Evolutionary conservation across 2,113 vertebrate species (phyloP).

Genomic region (Entelurus aequoreus): DNA sequence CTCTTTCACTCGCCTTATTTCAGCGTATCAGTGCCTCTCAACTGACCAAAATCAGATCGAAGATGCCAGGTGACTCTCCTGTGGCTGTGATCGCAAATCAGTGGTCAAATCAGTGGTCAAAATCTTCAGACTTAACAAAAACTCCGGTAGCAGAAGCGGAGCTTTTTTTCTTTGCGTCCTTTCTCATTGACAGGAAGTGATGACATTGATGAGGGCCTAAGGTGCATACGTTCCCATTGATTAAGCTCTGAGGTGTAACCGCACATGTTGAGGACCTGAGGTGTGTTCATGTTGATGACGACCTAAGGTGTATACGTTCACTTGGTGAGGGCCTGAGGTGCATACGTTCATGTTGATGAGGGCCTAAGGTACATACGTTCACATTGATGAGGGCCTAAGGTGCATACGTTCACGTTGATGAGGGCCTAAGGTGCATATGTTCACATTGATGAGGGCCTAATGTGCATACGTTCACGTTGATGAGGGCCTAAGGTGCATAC

Average conservation of each 20-base stretch:
- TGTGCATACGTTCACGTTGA: not conserved
- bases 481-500: not conserved
- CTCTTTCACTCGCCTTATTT: too few relatives aligned
- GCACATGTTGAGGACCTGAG: too few relatives aligned
- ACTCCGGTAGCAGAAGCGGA: too few relatives aligned
- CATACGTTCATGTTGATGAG: not conserved
- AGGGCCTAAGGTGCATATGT: not conserved
- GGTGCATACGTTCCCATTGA: not conserved
- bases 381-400: not conserved
- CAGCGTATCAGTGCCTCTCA: too few relatives aligned
- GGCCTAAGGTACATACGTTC: not conserved
- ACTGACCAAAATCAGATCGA: too few relatives aligned
- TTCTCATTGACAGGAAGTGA: too few relatives aligned
- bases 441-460: not conserved
- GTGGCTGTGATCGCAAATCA: too few relatives aligned
- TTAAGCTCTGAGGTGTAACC: not conserved
- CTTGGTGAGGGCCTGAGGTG: not conserved
- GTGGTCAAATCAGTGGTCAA: too few relatives aligned
- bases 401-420: not conserved
- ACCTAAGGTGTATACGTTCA: not conserved
- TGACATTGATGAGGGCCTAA: too few relatives aligned
- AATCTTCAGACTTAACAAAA: too few relatives aligned
- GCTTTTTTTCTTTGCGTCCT: too few relatives aligned
- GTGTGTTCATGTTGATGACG: not conserved
- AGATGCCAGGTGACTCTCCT: too few relatives aligned